Percentiles rank a stretch among this genome's conserved stretches.
phyloP scores from a whole-genome alignment of 2,888 invertebrate genomes.

The Chromoteleia sp. region DNA sequence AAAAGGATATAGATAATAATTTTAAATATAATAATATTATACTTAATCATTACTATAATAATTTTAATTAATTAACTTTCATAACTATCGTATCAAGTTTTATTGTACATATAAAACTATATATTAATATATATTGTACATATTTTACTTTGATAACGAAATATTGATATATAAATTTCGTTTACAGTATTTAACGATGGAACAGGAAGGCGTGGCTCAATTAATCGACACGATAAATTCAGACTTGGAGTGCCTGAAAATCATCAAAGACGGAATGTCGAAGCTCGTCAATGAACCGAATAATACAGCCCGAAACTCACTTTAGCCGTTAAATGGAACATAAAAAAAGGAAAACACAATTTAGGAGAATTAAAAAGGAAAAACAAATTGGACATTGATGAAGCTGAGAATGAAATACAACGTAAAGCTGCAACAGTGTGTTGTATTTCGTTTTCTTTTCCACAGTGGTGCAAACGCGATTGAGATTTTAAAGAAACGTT shows the following conservation, averaged over 20 bases:
- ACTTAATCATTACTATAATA: too few relatives aligned
- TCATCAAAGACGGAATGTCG: constrained; percentile 91
- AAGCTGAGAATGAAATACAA: too few relatives aligned
- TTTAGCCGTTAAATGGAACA: constrained; percentile 31
- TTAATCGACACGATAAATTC: constrained; percentile 93
- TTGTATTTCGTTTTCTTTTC: not conserved
- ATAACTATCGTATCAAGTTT: too few relatives aligned
- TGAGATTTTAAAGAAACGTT: constrained; percentile 26
- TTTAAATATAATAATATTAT: too few relatives aligned
- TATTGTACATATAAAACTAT: too few relatives aligned
- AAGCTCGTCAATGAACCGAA: constrained; percentile 83
- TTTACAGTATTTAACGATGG: constrained; percentile 91
- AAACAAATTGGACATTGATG: constrained; percentile 2
- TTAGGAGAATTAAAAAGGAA: constrained; percentile 26
- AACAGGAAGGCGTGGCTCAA: constrained; percentile 95
- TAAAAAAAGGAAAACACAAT: not conserved
- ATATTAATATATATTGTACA: too few relatives aligned
- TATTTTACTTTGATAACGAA: too few relatives aligned
- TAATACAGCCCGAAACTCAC: constrained; percentile 76
- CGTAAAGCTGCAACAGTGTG: too few relatives aligned
- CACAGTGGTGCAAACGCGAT: not conserved
- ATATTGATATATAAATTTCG: too few relatives aligned
- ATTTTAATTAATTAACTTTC: too few relatives aligned
- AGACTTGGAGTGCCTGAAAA: constrained; percentile 91
- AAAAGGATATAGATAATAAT: too few relatives aligned